These are phyloP conservation scores for Sebastes taczanowskii DNA, from an alignment of 2,797 vertebrate genomes.

Conservation along the genomic window DNA sequence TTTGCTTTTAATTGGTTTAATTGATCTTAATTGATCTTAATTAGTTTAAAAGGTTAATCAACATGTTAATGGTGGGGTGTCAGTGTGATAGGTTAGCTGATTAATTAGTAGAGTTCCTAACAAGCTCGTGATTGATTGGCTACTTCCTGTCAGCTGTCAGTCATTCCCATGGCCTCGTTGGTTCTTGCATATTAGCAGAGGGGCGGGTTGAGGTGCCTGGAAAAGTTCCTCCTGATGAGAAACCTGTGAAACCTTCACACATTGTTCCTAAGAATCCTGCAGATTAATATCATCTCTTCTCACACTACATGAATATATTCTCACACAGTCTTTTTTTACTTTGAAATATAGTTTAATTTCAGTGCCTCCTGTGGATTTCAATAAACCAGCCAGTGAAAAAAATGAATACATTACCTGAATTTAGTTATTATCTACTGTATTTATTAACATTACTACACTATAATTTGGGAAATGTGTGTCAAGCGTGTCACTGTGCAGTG, in stretches of 20 bases:
- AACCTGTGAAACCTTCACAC: not conserved
- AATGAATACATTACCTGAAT: not conserved
- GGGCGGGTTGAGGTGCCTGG: not conserved
- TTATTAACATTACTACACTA: not conserved
- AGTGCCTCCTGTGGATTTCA: not conserved
- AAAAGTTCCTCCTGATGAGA: not conserved
- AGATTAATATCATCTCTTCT: not conserved
- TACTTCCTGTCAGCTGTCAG: conserved; percentile 70
- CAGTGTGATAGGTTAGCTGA: conserved; percentile 64
- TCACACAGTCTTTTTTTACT: not conserved
- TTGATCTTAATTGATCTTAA: conserved; percentile 56
- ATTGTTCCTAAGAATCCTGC: not conserved
- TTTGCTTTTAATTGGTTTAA: conserved; percentile 58
- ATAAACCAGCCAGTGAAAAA: not conserved
- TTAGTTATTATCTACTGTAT: not conserved
- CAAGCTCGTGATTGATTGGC: conserved; percentile 66
- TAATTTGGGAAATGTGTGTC: not conserved
- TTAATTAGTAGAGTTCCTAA: conserved; percentile 67
- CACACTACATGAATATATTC: not conserved
- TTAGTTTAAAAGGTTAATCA: conserved; percentile 76
- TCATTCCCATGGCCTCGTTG: conserved; percentile 49
- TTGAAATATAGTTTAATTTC: not conserved
- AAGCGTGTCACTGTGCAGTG: not conserved
- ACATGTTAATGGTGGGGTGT: conserved; percentile 67
- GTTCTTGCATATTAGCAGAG: not conserved